Evolutionary conservation across 2,797 vertebrate species (phyloP).

Genomic region (Cryptoprocta ferox): DNA sequence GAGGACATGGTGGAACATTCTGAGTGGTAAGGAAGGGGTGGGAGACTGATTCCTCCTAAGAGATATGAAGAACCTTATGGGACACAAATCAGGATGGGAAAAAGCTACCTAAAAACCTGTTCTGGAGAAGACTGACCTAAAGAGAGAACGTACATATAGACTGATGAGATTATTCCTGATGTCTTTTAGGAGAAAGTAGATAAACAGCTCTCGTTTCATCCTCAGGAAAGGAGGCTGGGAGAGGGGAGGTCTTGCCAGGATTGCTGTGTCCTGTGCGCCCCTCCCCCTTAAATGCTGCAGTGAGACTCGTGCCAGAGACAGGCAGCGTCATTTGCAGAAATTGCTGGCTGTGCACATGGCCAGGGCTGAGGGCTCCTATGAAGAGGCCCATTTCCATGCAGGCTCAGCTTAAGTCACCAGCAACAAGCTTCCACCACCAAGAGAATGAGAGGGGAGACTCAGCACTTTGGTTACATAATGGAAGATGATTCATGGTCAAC

Average conservation of each 20-base stretch:
- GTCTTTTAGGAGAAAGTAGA: background rate
- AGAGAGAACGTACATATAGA: background rate
- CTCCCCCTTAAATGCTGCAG: background rate
- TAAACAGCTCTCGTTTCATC: background rate
- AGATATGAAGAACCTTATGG: background rate
- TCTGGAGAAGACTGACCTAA: background rate
- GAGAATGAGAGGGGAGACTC: background rate
- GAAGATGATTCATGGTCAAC: background rate
- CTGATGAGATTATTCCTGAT: background rate
- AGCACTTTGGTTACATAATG: background rate
- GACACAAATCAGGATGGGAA: background rate
- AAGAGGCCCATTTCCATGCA: background rate
- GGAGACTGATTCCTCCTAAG: background rate
- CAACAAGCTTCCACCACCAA: background rate
- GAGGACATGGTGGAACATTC: background rate
- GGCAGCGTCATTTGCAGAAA: background rate
- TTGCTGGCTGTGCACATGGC: background rate
- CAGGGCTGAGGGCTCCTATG: background rate
- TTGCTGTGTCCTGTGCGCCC: background rate
- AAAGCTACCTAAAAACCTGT: background rate
- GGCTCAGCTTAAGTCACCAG: background rate
- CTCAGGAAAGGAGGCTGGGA: background rate
- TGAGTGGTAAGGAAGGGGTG: background rate
- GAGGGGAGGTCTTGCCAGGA: background rate
- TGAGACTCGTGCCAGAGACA: background rate